These are phyloP conservation scores for Oligia latruncula DNA, from an alignment of 2,888 invertebrate species.

Conservation along the genomic window DNA sequence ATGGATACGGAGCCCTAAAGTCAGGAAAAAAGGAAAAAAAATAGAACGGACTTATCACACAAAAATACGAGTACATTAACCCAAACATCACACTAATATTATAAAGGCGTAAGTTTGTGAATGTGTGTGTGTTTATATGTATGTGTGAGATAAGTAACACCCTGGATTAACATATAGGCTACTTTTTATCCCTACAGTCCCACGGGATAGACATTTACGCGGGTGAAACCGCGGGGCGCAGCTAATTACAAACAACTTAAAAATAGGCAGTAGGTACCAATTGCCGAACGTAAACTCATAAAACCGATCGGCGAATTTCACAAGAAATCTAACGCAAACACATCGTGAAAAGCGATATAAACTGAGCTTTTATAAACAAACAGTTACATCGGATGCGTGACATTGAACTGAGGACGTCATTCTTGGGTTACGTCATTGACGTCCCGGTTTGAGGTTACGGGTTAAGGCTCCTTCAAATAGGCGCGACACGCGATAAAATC, in stretches of 20 bases:
- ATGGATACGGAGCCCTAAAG: not conserved
- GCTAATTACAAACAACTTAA: slow-evolving; percentile 9
- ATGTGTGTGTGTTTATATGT: too few relatives aligned
- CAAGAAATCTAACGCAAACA: slow-evolving; percentile 53
- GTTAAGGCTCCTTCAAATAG: too few relatives aligned
- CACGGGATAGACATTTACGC: too few relatives aligned
- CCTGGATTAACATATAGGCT: too few relatives aligned
- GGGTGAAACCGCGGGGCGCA: too few relatives aligned
- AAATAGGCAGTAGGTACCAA: slow-evolving; percentile 46
- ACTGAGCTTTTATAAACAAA: slow-evolving; percentile 55
- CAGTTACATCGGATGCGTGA: slow-evolving; percentile 52
- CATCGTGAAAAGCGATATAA: slow-evolving; percentile 52
- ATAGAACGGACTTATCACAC: not conserved
- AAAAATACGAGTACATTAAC: slow-evolving; percentile 4
- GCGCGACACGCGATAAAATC: too few relatives aligned
- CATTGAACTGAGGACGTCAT: slow-evolving; percentile 55
- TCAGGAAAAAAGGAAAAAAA: not conserved
- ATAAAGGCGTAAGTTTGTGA: too few relatives aligned
- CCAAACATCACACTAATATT: not conserved
- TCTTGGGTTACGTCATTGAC: slow-evolving; percentile 21
- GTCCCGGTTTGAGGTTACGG: not conserved
- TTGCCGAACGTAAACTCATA: slow-evolving; percentile 52
- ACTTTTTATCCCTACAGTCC: too few relatives aligned
- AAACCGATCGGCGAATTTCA: slow-evolving; percentile 58
- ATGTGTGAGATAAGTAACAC: too few relatives aligned